These are phyloP conservation scores for Bursaphelenchus okinawaensis DNA, from an alignment of 2,888 invertebrate genomes.

Conservation along the genomic window DNA sequence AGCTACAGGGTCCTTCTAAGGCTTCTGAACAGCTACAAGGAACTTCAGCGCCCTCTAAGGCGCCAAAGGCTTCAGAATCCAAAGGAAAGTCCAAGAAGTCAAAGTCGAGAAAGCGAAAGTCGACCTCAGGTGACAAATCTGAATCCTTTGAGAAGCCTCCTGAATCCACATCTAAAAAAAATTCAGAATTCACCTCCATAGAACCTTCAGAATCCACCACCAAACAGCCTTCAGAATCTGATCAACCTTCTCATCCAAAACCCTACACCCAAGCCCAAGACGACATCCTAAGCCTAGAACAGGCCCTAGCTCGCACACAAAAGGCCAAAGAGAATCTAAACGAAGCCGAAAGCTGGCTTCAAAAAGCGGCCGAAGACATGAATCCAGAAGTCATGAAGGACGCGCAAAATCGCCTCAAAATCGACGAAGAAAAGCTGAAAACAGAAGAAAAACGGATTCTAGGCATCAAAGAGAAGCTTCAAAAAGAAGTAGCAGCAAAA, in stretches of 20 bases:
- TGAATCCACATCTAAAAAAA: too few relatives aligned
- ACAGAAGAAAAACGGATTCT: not conserved
- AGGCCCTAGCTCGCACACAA: not conserved
- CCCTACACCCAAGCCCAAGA: not conserved
- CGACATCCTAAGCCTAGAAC: not conserved
- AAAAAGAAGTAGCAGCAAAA: not conserved
- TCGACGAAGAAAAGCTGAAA: not conserved
- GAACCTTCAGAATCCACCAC: too few relatives aligned
- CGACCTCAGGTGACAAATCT: too few relatives aligned
- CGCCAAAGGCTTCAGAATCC: too few relatives aligned
- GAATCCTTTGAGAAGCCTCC: too few relatives aligned
- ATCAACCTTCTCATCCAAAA: too few relatives aligned
- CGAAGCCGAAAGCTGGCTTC: constrained; percentile 1
- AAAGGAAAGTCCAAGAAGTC: too few relatives aligned
- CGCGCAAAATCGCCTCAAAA: not conserved
- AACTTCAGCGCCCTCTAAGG: too few relatives aligned
- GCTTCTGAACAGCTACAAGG: not conserved
- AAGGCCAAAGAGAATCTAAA: constrained; percentile 6
- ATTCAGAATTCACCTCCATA: too few relatives aligned
- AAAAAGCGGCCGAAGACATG: constrained; percentile 1
- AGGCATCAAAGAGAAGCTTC: not conserved
- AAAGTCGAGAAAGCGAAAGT: too few relatives aligned
- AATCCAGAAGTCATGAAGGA: not conserved
- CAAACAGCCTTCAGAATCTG: too few relatives aligned
- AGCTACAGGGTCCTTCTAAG: too few relatives aligned